Conservation (phyloP, 2,888 invertebrate genomes). For the Melolontha melolontha region DNA sequence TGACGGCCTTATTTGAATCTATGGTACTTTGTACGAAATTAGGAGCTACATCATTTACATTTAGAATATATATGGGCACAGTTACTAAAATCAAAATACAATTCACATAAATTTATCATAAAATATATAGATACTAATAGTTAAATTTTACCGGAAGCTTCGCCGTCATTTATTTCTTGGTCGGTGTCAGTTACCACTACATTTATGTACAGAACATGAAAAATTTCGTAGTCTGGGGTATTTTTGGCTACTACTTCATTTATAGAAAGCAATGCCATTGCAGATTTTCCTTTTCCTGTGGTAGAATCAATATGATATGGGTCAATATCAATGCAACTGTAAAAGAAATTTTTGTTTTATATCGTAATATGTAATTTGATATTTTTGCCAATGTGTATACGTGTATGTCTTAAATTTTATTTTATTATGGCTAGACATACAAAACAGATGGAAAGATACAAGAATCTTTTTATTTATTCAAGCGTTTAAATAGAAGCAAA, state of each 20-base stretch:
- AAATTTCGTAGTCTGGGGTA: constrained; percentile 69
- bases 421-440: too few species aligned
- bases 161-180: constrained; percentile 66
- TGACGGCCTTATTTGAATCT: constrained; percentile 64
- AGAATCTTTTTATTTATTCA: too few species aligned
- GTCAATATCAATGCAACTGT: constrained; percentile 58
- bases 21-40: constrained; percentile 67
- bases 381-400: too few species aligned
- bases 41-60: constrained; percentile 76
- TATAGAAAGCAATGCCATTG: constrained; percentile 24
- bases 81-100: constrained; percentile 55
- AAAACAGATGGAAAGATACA: too few species aligned
- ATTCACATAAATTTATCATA: neutral
- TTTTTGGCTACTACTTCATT: constrained; percentile 35
- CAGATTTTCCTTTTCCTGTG: constrained; percentile 11
- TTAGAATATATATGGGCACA: constrained; percentile 71
- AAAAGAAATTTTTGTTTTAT: constrained; percentile 40
- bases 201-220: constrained; percentile 70
- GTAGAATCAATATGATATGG: constrained; percentile 16
- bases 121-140: neutral
- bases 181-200: constrained; percentile 68
- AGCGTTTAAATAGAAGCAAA: too few species aligned
- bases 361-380: too few species aligned
- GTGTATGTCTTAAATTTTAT: too few species aligned
- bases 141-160: constrained; percentile 66